Evolutionary conservation across 2,797 vertebrate genomes (phyloP).

Genomic region (Paguma larvata): DNA sequence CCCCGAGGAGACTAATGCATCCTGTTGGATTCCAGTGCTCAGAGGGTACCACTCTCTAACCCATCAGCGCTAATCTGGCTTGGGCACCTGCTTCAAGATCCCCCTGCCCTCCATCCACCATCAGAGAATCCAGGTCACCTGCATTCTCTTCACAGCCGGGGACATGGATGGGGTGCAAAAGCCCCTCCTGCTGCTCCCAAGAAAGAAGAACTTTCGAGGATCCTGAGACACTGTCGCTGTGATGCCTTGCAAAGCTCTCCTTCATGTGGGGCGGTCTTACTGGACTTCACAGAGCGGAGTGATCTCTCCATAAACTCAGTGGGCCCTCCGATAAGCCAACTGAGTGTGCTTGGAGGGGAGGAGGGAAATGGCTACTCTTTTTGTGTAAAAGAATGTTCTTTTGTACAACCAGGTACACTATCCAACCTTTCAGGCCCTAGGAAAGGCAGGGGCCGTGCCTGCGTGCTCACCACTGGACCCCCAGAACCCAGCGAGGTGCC

Average conservation of each 20-base stretch:
- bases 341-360: no score
- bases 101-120: neutral
- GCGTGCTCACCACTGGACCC: neutral
- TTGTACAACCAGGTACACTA: neutral
- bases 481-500: neutral
- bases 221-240: neutral
- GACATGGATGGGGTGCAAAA: neutral
- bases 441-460: neutral
- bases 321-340: neutral
- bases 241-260: neutral
- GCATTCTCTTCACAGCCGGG: neutral
- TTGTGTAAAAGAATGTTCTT: neutral
- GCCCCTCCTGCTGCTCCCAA: neutral
- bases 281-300: neutral
- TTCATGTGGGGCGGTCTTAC: neutral
- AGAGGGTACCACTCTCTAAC: neutral
- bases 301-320: neutral
- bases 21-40: conserved; percentile 50
- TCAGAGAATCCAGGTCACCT: neutral
- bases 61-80: neutral
- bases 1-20: conserved; percentile 72
- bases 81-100: neutral
- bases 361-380: neutral
- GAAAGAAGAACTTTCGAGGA: neutral
- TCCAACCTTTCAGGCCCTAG: neutral